Evolutionary conservation across 1,140 invertebrate species (phyloP).

Genomic region (Pissodes strobi): DNA sequence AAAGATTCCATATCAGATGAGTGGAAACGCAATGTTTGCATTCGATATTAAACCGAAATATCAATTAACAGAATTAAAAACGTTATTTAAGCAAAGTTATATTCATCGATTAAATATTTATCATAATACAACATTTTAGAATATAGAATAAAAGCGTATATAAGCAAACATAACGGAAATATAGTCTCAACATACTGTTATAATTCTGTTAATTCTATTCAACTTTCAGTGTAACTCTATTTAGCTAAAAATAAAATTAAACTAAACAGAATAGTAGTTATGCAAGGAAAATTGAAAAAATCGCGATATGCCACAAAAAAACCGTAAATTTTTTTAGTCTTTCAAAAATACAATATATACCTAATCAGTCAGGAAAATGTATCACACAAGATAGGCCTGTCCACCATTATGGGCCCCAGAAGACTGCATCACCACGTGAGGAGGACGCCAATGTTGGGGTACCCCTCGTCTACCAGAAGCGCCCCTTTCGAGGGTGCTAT

Average conservation of each 20-base stretch:
- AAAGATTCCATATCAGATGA: no score
- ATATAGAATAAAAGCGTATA: no score
- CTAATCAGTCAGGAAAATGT: slow-evolving; percentile 55
- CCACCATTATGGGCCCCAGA: slow-evolving; percentile 56
- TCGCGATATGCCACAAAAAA: slow-evolving; percentile 28
- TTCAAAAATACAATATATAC: slow-evolving; percentile 42
- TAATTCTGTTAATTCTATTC: no score
- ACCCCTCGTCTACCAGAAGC: slow-evolving; percentile 53
- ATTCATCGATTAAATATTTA: not conserved
- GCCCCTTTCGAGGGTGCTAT: slow-evolving; percentile 64
- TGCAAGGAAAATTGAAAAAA: not conserved
- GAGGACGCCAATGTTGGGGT: slow-evolving; percentile 53
- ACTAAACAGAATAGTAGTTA: not conserved
- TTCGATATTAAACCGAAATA: no score
- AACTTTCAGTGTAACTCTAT: no score
- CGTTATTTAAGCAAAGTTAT: slow-evolving; percentile 1
- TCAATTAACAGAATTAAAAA: slow-evolving; percentile 2
- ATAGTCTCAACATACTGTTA: no score
- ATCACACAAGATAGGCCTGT: slow-evolving; percentile 65
- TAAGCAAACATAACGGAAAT: no score
- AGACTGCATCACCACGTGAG: slow-evolving; percentile 53
- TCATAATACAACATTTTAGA: no score
- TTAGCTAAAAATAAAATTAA: not conserved
- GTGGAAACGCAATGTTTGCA: no score
- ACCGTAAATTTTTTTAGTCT: slow-evolving; percentile 42